phyloP scores from a whole-genome alignment of 2,797 vertebrate genomes.

The Halcyon smyrnensis region DNA sequence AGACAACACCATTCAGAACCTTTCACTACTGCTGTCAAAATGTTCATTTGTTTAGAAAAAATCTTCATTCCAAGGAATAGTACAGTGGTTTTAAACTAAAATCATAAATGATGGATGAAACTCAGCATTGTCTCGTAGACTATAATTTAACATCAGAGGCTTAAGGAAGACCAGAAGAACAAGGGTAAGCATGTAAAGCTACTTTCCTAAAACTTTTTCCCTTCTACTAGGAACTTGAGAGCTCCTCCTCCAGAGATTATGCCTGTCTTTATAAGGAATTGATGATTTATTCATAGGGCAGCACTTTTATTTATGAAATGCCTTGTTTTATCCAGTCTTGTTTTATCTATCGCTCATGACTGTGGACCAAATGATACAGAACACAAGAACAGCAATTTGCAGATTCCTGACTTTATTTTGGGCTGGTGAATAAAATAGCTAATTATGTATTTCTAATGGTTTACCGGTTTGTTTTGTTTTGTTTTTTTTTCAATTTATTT shows the following conservation, averaged over 20 bases:
- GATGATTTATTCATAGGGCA: not conserved
- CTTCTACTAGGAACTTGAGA: not conserved
- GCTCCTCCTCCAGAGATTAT: not conserved
- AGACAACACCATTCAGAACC: not conserved
- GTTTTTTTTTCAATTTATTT: not conserved
- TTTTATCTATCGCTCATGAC: not conserved
- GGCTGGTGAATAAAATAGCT: not conserved
- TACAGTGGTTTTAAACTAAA: not conserved
- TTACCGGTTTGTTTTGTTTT: not conserved
- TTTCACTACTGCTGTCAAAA: not conserved
- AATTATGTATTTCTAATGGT: not conserved
- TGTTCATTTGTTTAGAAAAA: not conserved
- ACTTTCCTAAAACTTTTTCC: not conserved
- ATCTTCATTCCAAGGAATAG: not conserved
- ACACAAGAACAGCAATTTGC: rapidly evolving
- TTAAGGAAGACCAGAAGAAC: not conserved
- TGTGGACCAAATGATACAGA: not conserved
- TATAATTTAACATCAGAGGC: not conserved
- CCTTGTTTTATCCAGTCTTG: not conserved
- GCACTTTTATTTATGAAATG: not conserved
- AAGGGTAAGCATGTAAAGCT: not conserved
- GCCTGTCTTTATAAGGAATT: not conserved
- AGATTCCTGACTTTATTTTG: not conserved
- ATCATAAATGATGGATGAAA: not conserved
- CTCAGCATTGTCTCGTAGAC: not conserved